A percentile compares a stretch with the other conserved stretches of the same genome.
Evolutionary conservation across 92 coral and sea anemone genomes (phyloP).

Genomic region (Zoanthus sociatus): DNA sequence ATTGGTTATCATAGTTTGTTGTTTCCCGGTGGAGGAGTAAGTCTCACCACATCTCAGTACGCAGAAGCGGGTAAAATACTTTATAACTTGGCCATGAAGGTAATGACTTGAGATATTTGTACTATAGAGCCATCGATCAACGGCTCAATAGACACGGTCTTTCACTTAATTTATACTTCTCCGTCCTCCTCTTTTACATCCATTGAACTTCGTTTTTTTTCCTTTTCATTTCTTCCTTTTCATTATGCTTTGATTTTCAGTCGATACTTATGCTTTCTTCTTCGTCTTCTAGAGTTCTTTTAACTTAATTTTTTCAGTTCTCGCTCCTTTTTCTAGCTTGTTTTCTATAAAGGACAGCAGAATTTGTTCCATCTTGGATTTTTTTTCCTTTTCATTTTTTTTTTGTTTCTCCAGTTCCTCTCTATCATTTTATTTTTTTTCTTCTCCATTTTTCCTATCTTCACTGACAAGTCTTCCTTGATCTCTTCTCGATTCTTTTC

Average conservation of each 20-base stretch:
- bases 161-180: neutral
- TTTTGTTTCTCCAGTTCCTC: too few species aligned
- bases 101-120: neutral
- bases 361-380: too few species aligned
- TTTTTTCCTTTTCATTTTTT: too few species aligned
- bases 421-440: too few species aligned
- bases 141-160: too few species aligned
- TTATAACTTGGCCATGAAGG: constrained; percentile 83
- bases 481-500: too few species aligned
- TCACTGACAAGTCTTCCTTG: too few species aligned
- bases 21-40: constrained; percentile 90
- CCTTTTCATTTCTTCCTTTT: neutral
- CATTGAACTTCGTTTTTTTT: neutral
- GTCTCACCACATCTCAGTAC: constrained; percentile 75
- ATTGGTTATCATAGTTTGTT: constrained; percentile 58
- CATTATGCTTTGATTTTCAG: neutral
- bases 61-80: constrained; percentile 72
- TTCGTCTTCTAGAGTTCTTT: neutral
- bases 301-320: neutral
- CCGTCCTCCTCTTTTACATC: neutral
- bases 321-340: too few species aligned
- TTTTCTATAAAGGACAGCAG: too few species aligned
- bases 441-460: too few species aligned
- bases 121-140: too few species aligned
- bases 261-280: neutral